phyloP scores from a whole-genome alignment of 2,797 vertebrate genomes.

The Ambastaia sidthimunki region DNA sequence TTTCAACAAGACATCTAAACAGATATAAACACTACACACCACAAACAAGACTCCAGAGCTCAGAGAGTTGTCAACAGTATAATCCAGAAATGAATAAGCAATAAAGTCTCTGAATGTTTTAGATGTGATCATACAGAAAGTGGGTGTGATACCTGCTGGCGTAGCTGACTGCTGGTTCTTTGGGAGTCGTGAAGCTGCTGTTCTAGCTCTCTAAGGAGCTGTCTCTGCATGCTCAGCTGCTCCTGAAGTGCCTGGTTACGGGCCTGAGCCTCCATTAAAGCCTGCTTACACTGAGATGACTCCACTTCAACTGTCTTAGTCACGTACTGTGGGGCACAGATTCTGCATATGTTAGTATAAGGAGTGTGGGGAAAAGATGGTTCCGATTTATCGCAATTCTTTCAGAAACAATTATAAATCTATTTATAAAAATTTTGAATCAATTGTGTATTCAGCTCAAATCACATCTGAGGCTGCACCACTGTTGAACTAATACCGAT shows the following conservation, averaged over 20 bases:
- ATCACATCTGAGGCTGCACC: too few relatives aligned
- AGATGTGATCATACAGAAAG: not conserved
- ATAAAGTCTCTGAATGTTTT: not conserved
- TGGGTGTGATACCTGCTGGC: conserved; percentile 82
- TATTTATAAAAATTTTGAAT: too few relatives aligned
- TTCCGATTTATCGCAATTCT: too few relatives aligned
- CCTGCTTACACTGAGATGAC: conserved; percentile 80
- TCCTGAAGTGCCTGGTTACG: conserved; percentile 87
- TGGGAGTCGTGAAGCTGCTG: conserved; percentile 89
- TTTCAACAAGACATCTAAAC: not conserved
- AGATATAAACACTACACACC: not conserved
- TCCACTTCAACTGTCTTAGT: conserved; percentile 87
- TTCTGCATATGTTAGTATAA: too few relatives aligned
- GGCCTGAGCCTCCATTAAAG: conserved; percentile 82
- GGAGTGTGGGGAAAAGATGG: too few relatives aligned
- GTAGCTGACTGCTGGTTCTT: conserved; percentile 82
- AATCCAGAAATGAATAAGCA: not conserved
- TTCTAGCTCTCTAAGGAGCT: conserved; percentile 88
- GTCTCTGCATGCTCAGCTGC: conserved; percentile 87
- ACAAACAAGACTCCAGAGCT: not conserved
- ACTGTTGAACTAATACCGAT: too few relatives aligned
- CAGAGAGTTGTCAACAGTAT: not conserved
- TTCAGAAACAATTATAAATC: too few relatives aligned
- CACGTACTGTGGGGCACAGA: conserved; percentile 76
- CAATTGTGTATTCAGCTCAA: too few relatives aligned